Evolutionary conservation across 1,140 invertebrate genomes (phyloP).

Genomic region (Rhyzopertha dominica): DNA sequence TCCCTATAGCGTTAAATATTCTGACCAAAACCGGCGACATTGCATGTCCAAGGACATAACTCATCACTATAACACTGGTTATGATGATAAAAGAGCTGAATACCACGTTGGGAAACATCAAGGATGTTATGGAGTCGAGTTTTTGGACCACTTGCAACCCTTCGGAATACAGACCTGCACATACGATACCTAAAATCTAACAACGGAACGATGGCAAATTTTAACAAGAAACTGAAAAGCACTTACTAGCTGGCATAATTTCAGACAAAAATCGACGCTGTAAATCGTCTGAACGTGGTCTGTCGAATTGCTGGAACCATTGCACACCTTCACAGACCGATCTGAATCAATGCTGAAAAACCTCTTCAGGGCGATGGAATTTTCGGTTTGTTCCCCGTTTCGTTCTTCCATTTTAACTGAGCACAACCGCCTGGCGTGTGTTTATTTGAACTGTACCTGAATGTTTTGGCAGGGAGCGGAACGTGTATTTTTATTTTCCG

Average conservation of each 20-base stretch:
- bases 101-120: conserved; percentile 26
- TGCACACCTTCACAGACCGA: conserved; percentile 11
- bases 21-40: conserved; percentile 26
- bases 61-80: conserved; percentile 24
- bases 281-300: conserved; percentile 16
- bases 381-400: no score
- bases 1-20: conserved; percentile 22
- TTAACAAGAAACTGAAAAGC: conserved; percentile 12
- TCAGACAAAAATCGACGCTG: conserved; percentile 22
- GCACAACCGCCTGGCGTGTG: no score
- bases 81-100: conserved; percentile 28
- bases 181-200: conserved; percentile 20
- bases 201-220: conserved; percentile 10
- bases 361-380: conserved; percentile 16
- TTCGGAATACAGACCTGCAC: conserved; percentile 23
- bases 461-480: no score
- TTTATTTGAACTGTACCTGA: no score
- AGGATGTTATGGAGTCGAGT: conserved; percentile 6
- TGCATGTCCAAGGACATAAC: conserved; percentile 22
- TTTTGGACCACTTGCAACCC: conserved; percentile 9
- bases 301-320: conserved; percentile 1
- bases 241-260: conserved; percentile 23
- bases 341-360: conserved; percentile 27
- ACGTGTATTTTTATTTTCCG: no score
- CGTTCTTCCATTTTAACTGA: no score